Conservation (phyloP, 2,888 invertebrate species). For the Empis stercorea region DNA sequence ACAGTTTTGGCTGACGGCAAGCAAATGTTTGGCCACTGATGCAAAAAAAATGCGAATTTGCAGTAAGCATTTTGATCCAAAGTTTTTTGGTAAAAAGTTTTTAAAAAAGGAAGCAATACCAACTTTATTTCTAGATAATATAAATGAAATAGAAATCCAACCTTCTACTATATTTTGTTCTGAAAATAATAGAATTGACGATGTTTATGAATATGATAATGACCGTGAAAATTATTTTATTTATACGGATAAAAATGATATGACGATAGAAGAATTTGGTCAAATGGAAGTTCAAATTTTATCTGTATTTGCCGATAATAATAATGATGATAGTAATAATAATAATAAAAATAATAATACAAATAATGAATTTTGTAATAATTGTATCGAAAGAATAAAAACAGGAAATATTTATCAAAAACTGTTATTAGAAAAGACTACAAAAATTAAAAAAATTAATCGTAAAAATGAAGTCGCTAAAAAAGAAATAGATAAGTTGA, state of each 20-base stretch:
- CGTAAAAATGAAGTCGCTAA: no score
- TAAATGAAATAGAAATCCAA: background rate
- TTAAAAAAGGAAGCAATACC: background rate
- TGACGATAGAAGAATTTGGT: no score
- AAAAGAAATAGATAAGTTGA: no score
- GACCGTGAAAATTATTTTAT: no score
- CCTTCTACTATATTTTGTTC: background rate
- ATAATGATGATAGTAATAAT: no score
- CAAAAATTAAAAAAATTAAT: no score
- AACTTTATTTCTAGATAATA: background rate
- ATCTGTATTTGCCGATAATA: no score
- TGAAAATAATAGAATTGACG: background rate
- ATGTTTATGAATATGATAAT: no score
- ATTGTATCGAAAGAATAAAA: constrained; percentile 4
- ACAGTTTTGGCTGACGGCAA: background rate
- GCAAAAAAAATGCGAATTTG: background rate
- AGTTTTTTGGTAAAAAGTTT: background rate
- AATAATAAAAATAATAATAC: no score
- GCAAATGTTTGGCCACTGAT: background rate
- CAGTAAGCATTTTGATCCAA: background rate
- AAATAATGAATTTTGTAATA: background rate
- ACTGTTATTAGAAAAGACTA: no score
- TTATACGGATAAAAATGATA: no score
- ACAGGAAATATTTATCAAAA: background rate
- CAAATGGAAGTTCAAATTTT: no score